phyloP scores from a whole-genome alignment of 2,888 invertebrate genomes.

The Parelbella ahira region DNA sequence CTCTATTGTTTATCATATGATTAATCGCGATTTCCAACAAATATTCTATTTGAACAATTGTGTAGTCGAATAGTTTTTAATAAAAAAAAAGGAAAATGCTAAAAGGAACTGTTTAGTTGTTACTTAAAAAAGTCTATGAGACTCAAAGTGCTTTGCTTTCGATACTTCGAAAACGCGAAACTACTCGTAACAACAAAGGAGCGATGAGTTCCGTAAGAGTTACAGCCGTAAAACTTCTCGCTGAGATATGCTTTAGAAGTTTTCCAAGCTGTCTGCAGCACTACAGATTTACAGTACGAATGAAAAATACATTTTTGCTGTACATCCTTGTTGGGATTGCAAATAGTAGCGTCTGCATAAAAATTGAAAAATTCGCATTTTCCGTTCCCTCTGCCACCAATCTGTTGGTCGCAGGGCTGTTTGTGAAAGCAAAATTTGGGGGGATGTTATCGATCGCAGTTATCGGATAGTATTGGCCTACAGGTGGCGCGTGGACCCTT shows the following conservation, averaged over 20 bases:
- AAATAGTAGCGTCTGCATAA: no score
- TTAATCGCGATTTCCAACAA: no score
- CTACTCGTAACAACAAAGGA: slow-evolving; percentile 21
- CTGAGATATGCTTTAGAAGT: slow-evolving; percentile 5
- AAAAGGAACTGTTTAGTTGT: no score
- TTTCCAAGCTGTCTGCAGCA: slow-evolving; percentile 8
- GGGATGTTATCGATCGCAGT: slow-evolving; percentile 23
- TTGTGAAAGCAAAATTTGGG: slow-evolving; percentile 3
- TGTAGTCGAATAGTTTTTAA: no score
- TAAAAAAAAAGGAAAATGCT: no score
- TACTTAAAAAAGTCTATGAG: background rate
- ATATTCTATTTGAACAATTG: no score
- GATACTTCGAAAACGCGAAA: slow-evolving; percentile 10
- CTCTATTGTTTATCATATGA: no score
- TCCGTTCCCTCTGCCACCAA: no score
- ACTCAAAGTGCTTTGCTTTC: slow-evolving; percentile 8
- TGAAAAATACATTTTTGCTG: background rate
- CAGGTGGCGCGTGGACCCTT: slow-evolving; percentile 53
- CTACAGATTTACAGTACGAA: background rate
- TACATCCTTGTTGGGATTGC: background rate
- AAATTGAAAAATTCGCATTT: no score
- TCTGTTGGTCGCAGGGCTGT: no score
- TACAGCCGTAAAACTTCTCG: slow-evolving; percentile 26
- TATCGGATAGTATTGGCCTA: slow-evolving; percentile 35
- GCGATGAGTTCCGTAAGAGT: slow-evolving; percentile 26